A percentile compares a stretch with the other conserved stretches of the same genome.
phyloP scores from a whole-genome alignment of 2,797 vertebrate species.

The Protosalanx chinensis region DNA sequence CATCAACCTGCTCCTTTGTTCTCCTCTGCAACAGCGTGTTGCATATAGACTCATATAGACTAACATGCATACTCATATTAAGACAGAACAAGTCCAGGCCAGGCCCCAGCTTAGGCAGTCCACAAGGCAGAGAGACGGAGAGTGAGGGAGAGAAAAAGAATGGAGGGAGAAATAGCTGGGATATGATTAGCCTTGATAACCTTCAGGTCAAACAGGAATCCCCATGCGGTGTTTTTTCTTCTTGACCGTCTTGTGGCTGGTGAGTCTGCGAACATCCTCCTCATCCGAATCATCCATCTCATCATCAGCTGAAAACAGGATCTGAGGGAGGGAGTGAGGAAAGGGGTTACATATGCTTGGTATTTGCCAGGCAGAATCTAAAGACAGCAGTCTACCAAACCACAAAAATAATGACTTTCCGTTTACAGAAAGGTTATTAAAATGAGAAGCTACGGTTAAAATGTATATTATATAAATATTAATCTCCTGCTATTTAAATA shows the following conservation, averaged over 20 bases:
- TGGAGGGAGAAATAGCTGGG: conserved; percentile 13
- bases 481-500: too few species aligned
- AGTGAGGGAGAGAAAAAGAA: conserved; percentile 13
- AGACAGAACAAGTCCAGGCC: conserved; percentile 11
- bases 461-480: too few species aligned
- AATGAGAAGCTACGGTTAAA: too few species aligned
- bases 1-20: not conserved
- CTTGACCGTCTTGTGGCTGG: conserved; percentile 85
- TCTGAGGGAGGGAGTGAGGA: conserved; percentile 65
- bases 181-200: conserved; percentile 21
- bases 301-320: conserved; percentile 96
- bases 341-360: not conserved
- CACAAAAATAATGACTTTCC: too few species aligned
- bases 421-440: too few species aligned
- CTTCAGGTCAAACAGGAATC: conserved; percentile 85
- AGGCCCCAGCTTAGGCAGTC: not conserved
- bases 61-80: not conserved
- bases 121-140: not conserved
- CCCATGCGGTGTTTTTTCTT: conserved; percentile 97
- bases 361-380: too few species aligned
- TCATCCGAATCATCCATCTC: conserved; percentile 98
- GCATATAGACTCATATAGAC: conserved; percentile 13
- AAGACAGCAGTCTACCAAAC: too few species aligned
- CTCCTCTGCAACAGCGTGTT: not conserved
- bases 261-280: conserved; percentile 86